Conservation (phyloP, 1,140 invertebrate species). For the Drosophila erecta region DNA sequence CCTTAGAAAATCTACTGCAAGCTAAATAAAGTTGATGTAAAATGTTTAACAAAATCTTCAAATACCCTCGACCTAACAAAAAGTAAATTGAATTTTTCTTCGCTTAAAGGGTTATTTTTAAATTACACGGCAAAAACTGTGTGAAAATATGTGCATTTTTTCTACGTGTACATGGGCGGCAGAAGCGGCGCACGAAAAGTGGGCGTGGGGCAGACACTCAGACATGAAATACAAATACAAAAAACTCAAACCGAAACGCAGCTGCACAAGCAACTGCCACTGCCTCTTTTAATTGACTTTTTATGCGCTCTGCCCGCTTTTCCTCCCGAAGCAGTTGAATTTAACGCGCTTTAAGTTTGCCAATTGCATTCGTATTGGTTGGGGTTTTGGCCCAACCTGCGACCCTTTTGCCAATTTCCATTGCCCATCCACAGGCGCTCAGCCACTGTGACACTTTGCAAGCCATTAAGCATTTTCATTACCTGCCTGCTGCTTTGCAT, state of each 20-base stretch:
- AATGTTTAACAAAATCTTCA: no score
- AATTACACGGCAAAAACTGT: no score
- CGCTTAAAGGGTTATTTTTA: no score
- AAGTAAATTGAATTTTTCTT: no score
- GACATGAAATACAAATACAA: conserved; percentile 30
- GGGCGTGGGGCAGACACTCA: conserved; percentile 33
- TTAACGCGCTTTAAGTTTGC: conserved; percentile 78
- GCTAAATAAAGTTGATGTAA: no score
- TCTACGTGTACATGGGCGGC: not conserved
- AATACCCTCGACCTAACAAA: no score
- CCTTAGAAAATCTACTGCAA: no score
- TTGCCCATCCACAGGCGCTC: conserved; percentile 62
- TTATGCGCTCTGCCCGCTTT: conserved; percentile 63
- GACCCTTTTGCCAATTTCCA: conserved; percentile 43
- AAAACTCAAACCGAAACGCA: conserved; percentile 61
- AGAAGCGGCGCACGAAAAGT: conserved; percentile 6
- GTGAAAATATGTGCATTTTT: not conserved
- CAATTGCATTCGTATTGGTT: conserved; percentile 53
- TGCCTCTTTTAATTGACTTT: conserved; percentile 78
- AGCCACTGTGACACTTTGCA: conserved; percentile 82
- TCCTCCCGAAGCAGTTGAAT: conserved; percentile 50
- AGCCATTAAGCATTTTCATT: conserved; percentile 83
- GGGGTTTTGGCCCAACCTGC: conserved; percentile 6
- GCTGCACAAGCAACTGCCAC: conserved; percentile 74
- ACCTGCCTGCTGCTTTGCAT: conserved; percentile 79